These are phyloP conservation scores for Brachypteracias leptosomus DNA, from an alignment of 2,113 vertebrate genomes.

Conservation along the genomic window DNA sequence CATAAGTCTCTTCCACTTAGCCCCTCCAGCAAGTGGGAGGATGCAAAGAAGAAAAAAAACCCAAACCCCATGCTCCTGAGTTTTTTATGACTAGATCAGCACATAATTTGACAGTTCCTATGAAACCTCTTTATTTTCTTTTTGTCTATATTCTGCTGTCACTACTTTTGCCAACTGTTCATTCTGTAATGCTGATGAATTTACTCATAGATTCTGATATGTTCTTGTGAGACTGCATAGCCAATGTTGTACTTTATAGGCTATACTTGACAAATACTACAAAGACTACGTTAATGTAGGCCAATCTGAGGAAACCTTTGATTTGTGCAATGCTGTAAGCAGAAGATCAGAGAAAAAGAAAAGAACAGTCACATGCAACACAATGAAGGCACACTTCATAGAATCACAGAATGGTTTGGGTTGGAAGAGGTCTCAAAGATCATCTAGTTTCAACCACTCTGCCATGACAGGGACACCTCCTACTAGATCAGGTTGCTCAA, in stretches of 20 bases:
- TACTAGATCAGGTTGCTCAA: no score
- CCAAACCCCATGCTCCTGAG: not conserved
- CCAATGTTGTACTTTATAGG: not conserved
- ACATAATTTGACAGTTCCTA: not conserved
- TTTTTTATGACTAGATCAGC: not conserved
- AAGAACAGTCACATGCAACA: not conserved
- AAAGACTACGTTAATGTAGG: not conserved
- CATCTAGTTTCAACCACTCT: no score
- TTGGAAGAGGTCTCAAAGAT: no score
- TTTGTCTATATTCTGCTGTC: not conserved
- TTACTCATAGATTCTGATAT: not conserved
- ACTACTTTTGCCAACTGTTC: not conserved
- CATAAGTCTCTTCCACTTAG: not conserved
- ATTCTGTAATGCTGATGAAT: not conserved
- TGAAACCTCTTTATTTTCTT: not conserved
- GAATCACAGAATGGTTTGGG: no score
- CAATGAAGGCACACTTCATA: not conserved
- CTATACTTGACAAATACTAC: not conserved
- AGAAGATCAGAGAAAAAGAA: not conserved
- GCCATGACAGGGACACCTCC: no score
- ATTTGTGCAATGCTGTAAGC: not conserved
- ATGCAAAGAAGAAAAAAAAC: not conserved
- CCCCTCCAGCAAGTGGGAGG: not conserved
- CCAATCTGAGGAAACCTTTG: not conserved
- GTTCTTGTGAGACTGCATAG: not conserved